Evolutionary conservation across 2,888 invertebrate genomes (phyloP), one percentile per base, ranked within the genome.

Genomic region (Notocelia uddmanniana): DNA sequence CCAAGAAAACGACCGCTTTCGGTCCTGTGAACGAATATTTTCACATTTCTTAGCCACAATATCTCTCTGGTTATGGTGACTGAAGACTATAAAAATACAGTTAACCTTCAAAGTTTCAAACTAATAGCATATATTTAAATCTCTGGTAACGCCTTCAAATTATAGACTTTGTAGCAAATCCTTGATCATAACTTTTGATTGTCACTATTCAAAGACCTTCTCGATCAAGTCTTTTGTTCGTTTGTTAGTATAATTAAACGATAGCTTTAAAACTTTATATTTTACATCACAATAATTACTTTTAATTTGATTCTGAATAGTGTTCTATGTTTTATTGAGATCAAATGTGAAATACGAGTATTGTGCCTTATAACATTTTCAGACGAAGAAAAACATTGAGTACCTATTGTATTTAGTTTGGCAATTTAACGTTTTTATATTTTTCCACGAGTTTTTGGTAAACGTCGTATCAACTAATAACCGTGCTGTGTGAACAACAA

Each of bases 151-250:
- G 48, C 41, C 45, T 62, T 26, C 26, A 48, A 62, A 62, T 62
- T 23, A 48, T 18, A 62, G 48, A 48, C 45, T 26, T 23, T 2
- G 15, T 45, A 10, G 1, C 45, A 62, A 41, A 41, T 21, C 59
- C 59, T 59, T 45, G 41, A 59, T 59, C 9, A n/a, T 45, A 48
- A 48, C 60, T 62, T 45, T 62, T 48, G 60, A 48, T 26, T 62
- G 48, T 48, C 48, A 26, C 60, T 41, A 23, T 59, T 48, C 13
- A 6, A 59, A 59, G 59, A 59, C 37, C 59, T 57, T 26, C 3
- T 37, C 15, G 13, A 21, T 45, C 15, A 26, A 13, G 26, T 48
- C 45, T 60, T 26, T 23, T 19, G 41, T 41, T 41, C 8, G 23
- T 23, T 11, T 26, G 23, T 59, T 23, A 41, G 23, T 23, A 23